Evolutionary conservation across 2,113 vertebrate genomes (phyloP), one percentile per base, ranked within the genome.

Genomic region (Cisticola juncidis): DNA sequence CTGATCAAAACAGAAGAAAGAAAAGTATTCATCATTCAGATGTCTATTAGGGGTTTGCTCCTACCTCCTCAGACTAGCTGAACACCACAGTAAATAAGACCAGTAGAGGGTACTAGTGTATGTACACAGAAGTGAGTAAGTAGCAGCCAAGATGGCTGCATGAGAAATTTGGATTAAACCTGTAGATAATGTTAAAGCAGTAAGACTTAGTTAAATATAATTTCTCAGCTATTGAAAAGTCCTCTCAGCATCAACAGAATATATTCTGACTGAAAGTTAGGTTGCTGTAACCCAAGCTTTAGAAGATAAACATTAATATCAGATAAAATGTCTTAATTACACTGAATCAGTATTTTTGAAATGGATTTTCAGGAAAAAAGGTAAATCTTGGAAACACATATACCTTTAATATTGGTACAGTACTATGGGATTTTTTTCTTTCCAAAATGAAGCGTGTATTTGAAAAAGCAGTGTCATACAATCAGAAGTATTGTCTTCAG

Each of bases 41-140:
- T 80, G n/a, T n/a, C 50, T 90, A 1, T 57, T 80, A 71, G 16
- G 1, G 2, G 44, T 60, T 94, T 91, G 5, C 24, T 22, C 85
- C 22, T 40, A 48, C 26, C 22, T 78, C 40, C 71, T 90, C 40
- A 40, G 35, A 20, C 38, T 66, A 16, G 38, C n/a, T 78, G 60
- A 81, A 50, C 35, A 60, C n/a, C 51, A 31, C 50, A 89, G 48
- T 51, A 71, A 74, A 47, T 79, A 33, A 60, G 47, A 88, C 94
- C 94, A 94, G 94, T 64, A 97, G 93, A 97, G 94, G 96, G 94
- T 82, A 96, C 82, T 92, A 83, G 79, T 26, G 90, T 44, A 71
- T 3, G 1, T 28, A 78, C 28, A 24, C 71, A 90, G 35, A 53
- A 61, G 12, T 87, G 36, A 42, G 24, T 38, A 56, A 44, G 26